phyloP scores from a whole-genome alignment of 1,140 invertebrate genomes.

The Fopius arisanus region DNA sequence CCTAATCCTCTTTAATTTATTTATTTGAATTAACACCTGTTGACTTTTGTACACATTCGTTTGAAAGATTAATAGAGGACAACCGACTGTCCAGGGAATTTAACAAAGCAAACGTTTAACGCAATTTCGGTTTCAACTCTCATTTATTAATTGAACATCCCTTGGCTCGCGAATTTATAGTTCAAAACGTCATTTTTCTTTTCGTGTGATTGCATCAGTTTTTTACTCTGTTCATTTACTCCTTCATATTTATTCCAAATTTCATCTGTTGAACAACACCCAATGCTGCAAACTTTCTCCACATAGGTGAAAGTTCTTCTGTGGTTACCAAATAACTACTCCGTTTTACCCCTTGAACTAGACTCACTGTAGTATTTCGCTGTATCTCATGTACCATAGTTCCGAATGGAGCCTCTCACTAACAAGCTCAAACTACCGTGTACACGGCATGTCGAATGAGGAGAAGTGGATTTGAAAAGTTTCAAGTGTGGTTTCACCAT shows the following conservation, averaged over 20 bases:
- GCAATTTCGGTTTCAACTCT: too few species aligned
- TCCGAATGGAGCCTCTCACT: not conserved
- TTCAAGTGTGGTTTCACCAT: not conserved
- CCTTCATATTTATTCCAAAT: not conserved
- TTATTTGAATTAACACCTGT: too few species aligned
- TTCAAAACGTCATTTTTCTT: too few species aligned
- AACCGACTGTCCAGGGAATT: too few species aligned
- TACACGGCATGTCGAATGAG: slow-evolving; percentile 1
- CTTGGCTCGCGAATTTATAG: too few species aligned
- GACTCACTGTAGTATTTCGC: not conserved
- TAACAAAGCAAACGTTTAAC: too few species aligned
- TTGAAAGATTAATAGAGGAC: too few species aligned
- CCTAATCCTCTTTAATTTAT: too few species aligned
- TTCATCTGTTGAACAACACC: not conserved
- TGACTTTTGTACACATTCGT: too few species aligned
- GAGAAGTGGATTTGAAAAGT: slow-evolving; percentile 11
- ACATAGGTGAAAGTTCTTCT: not conserved
- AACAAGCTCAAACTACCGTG: not conserved
- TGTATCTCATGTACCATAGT: not conserved
- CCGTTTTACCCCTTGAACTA: not conserved
- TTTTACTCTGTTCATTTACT: not conserved
- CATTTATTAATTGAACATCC: too few species aligned
- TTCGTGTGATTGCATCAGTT: too few species aligned
- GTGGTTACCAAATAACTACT: slow-evolving; percentile 1
- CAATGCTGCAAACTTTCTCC: not conserved